Conservation (phyloP, 1,140 invertebrate species). For the Charaxes varanes region DNA sequence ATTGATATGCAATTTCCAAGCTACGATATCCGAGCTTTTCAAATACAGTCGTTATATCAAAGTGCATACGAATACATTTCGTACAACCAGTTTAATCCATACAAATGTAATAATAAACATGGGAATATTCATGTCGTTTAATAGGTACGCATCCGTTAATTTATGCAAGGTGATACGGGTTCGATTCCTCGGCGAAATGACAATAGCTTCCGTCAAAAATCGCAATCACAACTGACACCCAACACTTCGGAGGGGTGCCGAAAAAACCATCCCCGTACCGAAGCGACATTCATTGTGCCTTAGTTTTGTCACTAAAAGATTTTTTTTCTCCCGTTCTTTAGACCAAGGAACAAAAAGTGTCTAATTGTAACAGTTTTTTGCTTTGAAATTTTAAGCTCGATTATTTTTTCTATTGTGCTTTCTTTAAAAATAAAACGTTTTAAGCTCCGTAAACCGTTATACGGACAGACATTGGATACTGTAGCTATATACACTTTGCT, state of each 20-base stretch:
- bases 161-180: slow-evolving; percentile 65
- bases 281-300: slow-evolving; percentile 63
- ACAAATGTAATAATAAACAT: slow-evolving; percentile 39
- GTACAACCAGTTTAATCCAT: too few relatives aligned
- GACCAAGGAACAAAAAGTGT: slow-evolving; percentile 63
- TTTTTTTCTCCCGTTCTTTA: slow-evolving; percentile 60
- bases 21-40: too few relatives aligned
- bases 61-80: too few relatives aligned
- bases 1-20: too few relatives aligned
- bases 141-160: slow-evolving; percentile 56
- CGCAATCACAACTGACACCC: slow-evolving; percentile 59
- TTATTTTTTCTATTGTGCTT: slow-evolving; percentile 56
- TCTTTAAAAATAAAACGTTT: slow-evolving; percentile 33
- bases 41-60: too few relatives aligned
- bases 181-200: slow-evolving; percentile 43
- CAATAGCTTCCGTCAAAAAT: slow-evolving; percentile 62
- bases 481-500: too few relatives aligned
- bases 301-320: slow-evolving; percentile 68
- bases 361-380: slow-evolving; percentile 72
- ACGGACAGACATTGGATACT: slow-evolving; percentile 32
- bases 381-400: slow-evolving; percentile 62
- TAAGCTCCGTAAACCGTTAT: slow-evolving; percentile 40
- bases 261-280: slow-evolving; percentile 58
- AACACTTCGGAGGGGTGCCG: slow-evolving; percentile 49
- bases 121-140: slow-evolving; percentile 68